Percentiles rank a stretch among this genome's conserved stretches.
Conservation (phyloP, 1,140 invertebrate species). For the Diuraphis noxia region DNA sequence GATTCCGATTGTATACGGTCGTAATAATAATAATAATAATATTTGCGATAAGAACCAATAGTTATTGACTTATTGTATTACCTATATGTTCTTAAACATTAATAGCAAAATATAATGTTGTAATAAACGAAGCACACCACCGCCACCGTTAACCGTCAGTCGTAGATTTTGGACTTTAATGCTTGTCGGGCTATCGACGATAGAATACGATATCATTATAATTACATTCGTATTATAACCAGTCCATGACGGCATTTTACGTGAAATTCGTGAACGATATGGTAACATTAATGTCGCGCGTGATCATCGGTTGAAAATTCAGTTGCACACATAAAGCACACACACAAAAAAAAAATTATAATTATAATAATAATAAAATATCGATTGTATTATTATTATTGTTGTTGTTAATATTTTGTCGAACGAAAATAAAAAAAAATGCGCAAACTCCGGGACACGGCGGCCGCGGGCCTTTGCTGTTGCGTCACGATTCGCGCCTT, state of each 20-base stretch:
- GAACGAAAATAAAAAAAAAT: background rate
- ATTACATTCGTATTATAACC: background rate
- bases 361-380: background rate
- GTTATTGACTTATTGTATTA: background rate
- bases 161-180: background rate
- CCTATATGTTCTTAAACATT: background rate
- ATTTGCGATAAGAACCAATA: background rate
- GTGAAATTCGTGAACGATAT: background rate
- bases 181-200: background rate
- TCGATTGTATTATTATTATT: background rate
- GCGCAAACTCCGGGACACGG: background rate
- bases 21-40: background rate
- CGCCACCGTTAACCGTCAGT: background rate
- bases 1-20: background rate
- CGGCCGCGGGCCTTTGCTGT: background rate
- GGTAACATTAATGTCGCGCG: background rate
- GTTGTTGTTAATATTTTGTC: background rate
- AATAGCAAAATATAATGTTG: background rate
- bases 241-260: background rate
- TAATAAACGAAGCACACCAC: background rate
- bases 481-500: background rate
- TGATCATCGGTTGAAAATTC: background rate
- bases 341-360: too few species aligned
- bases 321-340: background rate
- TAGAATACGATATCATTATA: background rate